phyloP scores from a whole-genome alignment of 2,888 invertebrate species.

The Psylliodes chrysocephalus region DNA sequence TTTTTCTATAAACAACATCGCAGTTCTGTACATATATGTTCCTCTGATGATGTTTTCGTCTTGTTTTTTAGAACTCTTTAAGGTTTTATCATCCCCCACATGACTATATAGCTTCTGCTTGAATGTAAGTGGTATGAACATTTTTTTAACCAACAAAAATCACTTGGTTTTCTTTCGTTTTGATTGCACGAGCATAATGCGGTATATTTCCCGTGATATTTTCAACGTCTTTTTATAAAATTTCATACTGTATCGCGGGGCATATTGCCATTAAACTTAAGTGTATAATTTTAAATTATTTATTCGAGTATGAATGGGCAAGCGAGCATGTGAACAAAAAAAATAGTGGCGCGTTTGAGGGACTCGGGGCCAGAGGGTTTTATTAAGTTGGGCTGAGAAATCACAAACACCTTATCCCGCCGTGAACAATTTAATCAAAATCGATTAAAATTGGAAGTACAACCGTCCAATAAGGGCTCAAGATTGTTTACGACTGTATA shows the following conservation, averaged over 20 bases:
- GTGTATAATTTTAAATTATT: constrained; percentile 52
- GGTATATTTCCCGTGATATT: constrained; percentile 43
- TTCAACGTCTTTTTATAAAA: constrained; percentile 48
- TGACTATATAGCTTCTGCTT: constrained; percentile 55
- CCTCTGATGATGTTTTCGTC: constrained; percentile 41
- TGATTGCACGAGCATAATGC: constrained; percentile 42
- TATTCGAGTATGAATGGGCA: constrained; percentile 51
- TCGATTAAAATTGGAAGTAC: background rate
- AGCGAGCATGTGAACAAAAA: constrained; percentile 34
- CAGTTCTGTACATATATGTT: constrained; percentile 47
- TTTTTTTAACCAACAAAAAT: constrained; percentile 52
- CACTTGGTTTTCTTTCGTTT: constrained; percentile 47
- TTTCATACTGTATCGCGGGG: constrained; percentile 44
- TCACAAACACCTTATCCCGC: constrained; percentile 35
- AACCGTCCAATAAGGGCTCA: constrained; percentile 52
- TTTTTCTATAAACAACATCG: constrained; percentile 38
- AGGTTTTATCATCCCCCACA: constrained; percentile 40
- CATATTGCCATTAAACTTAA: constrained; percentile 41
- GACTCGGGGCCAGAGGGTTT: constrained; percentile 34
- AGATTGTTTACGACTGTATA: constrained; percentile 48
- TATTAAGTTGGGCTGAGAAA: constrained; percentile 34
- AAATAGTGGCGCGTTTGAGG: constrained; percentile 22
- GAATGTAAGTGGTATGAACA: constrained; percentile 51
- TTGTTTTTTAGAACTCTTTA: constrained; percentile 45
- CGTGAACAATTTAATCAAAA: constrained; percentile 40